Base-by-base conservation (phyloP, 2,888 invertebrate genomes). In the Suillia variegata region DNA sequence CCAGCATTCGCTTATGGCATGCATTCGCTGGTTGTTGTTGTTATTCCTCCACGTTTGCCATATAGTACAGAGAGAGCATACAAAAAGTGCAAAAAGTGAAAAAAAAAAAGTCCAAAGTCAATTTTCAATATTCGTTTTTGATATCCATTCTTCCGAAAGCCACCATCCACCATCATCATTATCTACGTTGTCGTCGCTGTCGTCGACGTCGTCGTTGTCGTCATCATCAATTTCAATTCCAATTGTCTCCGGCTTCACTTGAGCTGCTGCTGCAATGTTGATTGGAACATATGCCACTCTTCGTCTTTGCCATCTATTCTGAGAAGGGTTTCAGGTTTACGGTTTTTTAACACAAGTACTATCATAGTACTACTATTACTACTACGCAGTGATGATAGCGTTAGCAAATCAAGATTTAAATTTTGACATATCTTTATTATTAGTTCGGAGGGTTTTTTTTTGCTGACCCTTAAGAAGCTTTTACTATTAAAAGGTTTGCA, bases 1-100 rank as follows among this genome's bases (percentile, higher is more conserved):
- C 62, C 42, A 47, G n/a, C 59, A 58, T 62, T 59, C 59, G 52
- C 56, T 57, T 48, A 57, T 62, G 57, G 52, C 57, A 58, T 31
- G 50, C 55, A 61, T 50, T 61, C 53, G 53, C 53, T 15, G 4
- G 17, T 24, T 17, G 15, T 22, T 26, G 13, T n/a, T 38, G 20
- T n/a, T 48, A 17, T 2, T 42, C 26, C 18, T 34, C 3, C 45
- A 18, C 18, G 42, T 4, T 33, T 33, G 33, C 8, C 10, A 33
- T 33, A 8, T 8, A 33, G 8, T 33, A 8, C 33, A 33, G 13
- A 13, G 33, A 13, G 13, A 10, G 8, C 33, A 33, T 13, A 13
- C 33, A 33, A 33, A 10, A 8, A 33, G 33, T 31, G 31, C 31
- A 8, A 31, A 31, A 31, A 31, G 31, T 31, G 31, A 31, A 31